Conservation (phyloP, 2,888 invertebrate genomes). For the Acronicta psi region DNA sequence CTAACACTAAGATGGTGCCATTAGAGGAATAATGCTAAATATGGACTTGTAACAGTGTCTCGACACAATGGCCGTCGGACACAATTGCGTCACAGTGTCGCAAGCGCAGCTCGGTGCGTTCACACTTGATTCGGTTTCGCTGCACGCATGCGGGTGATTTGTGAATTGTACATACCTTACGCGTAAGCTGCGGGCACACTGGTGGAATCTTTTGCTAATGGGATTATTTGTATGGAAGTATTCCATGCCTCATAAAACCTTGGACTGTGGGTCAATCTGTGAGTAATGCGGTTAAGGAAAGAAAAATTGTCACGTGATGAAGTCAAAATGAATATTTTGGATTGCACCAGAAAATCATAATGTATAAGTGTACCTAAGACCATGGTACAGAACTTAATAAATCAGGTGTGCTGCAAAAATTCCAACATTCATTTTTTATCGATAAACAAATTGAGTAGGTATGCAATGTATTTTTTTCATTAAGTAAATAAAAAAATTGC, state of each 20-base stretch:
- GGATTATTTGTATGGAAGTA: not conserved
- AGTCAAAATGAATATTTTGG: too few relatives aligned
- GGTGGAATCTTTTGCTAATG: constrained; percentile 1
- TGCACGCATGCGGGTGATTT: constrained; percentile 68
- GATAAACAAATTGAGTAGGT: too few relatives aligned
- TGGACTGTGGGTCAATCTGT: constrained; percentile 4
- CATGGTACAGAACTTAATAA: too few relatives aligned
- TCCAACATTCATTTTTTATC: too few relatives aligned
- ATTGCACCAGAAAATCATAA: too few relatives aligned
- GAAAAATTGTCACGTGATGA: not conserved
- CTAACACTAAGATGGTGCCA: constrained; percentile 33
- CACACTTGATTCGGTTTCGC: constrained; percentile 79
- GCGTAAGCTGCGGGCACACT: constrained; percentile 29
- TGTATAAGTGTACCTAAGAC: too few relatives aligned
- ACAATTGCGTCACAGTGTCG: constrained; percentile 68
- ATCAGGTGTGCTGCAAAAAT: too few relatives aligned
- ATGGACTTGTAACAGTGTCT: constrained; percentile 46
- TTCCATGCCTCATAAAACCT: constrained; percentile 6
- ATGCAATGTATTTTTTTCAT: too few relatives aligned
- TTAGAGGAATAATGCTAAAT: constrained; percentile 55
- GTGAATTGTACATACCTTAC: constrained; percentile 50
- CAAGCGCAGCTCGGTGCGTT: constrained; percentile 67
- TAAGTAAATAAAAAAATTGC: too few relatives aligned
- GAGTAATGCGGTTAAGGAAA: constrained; percentile 1
- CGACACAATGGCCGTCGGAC: constrained; percentile 52